A percentile compares a stretch with the other conserved stretches of the same genome.
phyloP scores from a whole-genome alignment of 1,140 invertebrate species.

The Drosophila pseudoananassae region DNA sequence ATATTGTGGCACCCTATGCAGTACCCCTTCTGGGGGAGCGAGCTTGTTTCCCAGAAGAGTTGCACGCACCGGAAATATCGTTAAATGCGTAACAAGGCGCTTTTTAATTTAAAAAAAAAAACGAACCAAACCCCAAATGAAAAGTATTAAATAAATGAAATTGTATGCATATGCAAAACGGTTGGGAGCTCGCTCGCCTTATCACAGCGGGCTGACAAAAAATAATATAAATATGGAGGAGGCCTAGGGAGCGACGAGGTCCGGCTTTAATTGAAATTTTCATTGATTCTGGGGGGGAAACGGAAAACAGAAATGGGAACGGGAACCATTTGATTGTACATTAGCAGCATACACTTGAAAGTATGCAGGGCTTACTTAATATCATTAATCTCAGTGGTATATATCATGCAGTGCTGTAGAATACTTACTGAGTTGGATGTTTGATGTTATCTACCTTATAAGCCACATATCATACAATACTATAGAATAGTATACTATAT shows the following conservation, averaged over 20 bases:
- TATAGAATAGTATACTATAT: too few relatives aligned
- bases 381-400: too few relatives aligned
- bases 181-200: slow-evolving; percentile 48
- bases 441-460: too few relatives aligned
- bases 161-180: slow-evolving; percentile 73
- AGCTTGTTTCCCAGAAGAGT: slow-evolving; percentile 20
- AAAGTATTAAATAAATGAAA: slow-evolving; percentile 69
- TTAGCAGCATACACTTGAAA: background rate
- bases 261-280: slow-evolving; percentile 37
- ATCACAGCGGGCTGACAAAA: slow-evolving; percentile 33
- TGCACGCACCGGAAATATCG: slow-evolving; percentile 66
- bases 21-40: background rate
- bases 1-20: background rate
- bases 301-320: slow-evolving; percentile 13
- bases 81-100: slow-evolving; percentile 80
- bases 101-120: slow-evolving; percentile 72
- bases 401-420: too few relatives aligned
- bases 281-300: slow-evolving; percentile 35
- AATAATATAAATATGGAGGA: background rate
- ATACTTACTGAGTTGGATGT: too few relatives aligned
- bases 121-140: slow-evolving; percentile 44
- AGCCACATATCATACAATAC: too few relatives aligned
- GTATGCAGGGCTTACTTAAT: background rate
- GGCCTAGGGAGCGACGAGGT: slow-evolving; percentile 3
- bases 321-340: slow-evolving; percentile 27